Conservation (phyloP, 2,797 vertebrate genomes). For the Xenopus petersii region DNA sequence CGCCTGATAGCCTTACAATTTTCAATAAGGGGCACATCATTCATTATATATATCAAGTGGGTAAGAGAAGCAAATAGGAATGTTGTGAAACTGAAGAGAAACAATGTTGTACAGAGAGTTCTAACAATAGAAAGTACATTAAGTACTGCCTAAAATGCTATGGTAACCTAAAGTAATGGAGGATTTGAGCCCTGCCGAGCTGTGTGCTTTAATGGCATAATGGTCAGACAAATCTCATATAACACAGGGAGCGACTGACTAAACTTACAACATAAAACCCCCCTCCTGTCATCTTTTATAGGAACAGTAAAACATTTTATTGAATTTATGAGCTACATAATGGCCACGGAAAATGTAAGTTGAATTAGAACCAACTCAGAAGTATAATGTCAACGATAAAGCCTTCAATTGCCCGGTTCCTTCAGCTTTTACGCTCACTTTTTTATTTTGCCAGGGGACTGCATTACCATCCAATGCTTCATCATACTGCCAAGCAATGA, state of each 20-base stretch:
- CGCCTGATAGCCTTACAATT: no score
- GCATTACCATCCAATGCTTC: slow-evolving; percentile 56
- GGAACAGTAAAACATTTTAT: slow-evolving; percentile 79
- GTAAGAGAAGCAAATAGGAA: no score
- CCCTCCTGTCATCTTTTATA: slow-evolving; percentile 81
- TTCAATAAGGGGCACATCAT: no score
- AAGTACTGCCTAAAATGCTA: slow-evolving; percentile 35
- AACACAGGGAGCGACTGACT: slow-evolving; percentile 72
- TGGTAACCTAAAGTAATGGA: slow-evolving; percentile 48
- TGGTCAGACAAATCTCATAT: slow-evolving; percentile 71
- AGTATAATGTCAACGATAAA: slow-evolving; percentile 92
- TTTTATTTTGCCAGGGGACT: slow-evolving; percentile 60
- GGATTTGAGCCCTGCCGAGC: slow-evolving; percentile 69
- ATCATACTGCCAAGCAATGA: slow-evolving; percentile 52
- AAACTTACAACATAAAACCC: slow-evolving; percentile 78
- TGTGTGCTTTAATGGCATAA: slow-evolving; percentile 74
- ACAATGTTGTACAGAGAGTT: slow-evolving; percentile 4
- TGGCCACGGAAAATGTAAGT: slow-evolving; percentile 94
- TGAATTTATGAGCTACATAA: slow-evolving; percentile 97
- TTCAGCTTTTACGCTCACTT: slow-evolving; percentile 58
- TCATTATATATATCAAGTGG: no score
- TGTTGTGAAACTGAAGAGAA: no score
- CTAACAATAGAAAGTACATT: slow-evolving; percentile 28
- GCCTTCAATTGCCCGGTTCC: slow-evolving; percentile 66
- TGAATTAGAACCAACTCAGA: slow-evolving; percentile 93